phyloP scores from a whole-genome alignment of 2,797 vertebrate species.

The Halcyon leucocephala region DNA sequence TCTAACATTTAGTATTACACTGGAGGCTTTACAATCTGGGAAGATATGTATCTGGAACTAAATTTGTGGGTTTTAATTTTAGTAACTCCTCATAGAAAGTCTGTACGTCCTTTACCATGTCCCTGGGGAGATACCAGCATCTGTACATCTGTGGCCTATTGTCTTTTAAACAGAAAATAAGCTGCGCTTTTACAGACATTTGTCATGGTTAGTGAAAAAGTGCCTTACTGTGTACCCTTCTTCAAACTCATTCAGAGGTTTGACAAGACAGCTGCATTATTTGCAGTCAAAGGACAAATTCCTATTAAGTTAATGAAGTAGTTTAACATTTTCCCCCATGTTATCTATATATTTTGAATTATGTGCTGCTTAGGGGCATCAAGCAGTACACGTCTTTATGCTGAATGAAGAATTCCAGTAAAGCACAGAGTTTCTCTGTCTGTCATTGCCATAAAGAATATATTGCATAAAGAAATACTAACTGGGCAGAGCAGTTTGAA shows the following conservation, averaged over 20 bases:
- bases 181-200: background rate
- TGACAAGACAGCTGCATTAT: background rate
- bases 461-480: background rate
- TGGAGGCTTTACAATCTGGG: background rate
- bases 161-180: background rate
- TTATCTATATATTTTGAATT: background rate
- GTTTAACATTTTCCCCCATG: fast-evolving
- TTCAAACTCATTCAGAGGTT: background rate
- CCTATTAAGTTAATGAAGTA: background rate
- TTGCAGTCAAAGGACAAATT: background rate
- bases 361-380: background rate
- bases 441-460: background rate
- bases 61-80: background rate
- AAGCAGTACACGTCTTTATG: background rate
- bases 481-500: background rate
- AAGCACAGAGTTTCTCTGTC: background rate
- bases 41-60: background rate
- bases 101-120: background rate
- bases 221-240: background rate
- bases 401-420: background rate
- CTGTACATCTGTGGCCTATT: background rate
- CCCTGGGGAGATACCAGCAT: background rate
- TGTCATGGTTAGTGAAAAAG: background rate
- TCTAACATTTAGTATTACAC: background rate
- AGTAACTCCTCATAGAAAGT: background rate